These are phyloP conservation scores for Chiloscyllium plagiosum DNA, from an alignment of 2,113 vertebrate genomes.

Conservation along the genomic window DNA sequence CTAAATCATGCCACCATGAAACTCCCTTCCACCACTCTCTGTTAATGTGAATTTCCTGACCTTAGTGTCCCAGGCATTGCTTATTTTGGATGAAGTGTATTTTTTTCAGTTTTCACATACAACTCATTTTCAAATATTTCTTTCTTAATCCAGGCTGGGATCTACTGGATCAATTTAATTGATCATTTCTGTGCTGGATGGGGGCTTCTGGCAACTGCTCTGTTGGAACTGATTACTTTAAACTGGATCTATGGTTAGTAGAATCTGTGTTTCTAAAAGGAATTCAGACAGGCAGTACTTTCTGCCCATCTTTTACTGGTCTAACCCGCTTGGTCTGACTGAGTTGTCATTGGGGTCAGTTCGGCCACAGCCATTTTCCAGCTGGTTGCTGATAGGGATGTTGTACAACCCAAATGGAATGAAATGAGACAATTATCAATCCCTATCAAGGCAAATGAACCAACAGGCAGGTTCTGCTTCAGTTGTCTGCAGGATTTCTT, in stretches of 20 bases:
- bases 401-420: not conserved
- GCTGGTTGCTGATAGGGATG: not conserved
- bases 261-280: not conserved
- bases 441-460: no score
- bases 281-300: not conserved
- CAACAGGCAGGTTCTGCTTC: no score
- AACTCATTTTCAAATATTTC: not conserved
- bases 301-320: not conserved
- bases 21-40: no score
- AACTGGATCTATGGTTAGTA: slow-evolving; percentile 61
- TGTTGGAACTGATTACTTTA: slow-evolving; percentile 59
- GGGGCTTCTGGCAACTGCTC: slow-evolving; percentile 55
- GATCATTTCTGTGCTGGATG: slow-evolving; percentile 60
- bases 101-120: not conserved
- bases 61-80: not conserved
- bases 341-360: not conserved
- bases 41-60: not conserved
- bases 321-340: not conserved
- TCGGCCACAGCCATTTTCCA: not conserved
- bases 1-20: no score
- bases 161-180: slow-evolving; percentile 69
- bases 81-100: not conserved
- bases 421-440: no score
- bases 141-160: slow-evolving; percentile 54
- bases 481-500: no score